Evolutionary conservation across 2,113 vertebrate genomes (phyloP).

Genomic region (Mormyrus lacerda): DNA sequence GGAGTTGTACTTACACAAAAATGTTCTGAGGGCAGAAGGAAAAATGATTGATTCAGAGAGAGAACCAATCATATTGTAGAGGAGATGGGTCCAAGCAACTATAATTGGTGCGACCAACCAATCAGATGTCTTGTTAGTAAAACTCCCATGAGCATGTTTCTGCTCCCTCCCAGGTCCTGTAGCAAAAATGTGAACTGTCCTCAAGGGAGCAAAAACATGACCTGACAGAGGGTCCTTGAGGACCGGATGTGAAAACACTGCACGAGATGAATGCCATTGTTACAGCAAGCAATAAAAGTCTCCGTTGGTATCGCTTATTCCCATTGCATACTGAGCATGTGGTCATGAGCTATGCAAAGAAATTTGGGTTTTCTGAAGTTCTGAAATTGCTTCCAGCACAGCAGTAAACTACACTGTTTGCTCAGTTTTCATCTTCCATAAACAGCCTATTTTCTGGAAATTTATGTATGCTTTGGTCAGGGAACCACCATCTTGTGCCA

Average conservation of each 20-base stretch:
- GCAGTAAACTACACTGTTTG: not conserved
- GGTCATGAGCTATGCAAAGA: not conserved
- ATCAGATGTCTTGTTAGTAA: too few species aligned
- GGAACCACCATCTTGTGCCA: not conserved
- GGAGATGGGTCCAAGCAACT: too few species aligned
- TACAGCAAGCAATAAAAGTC: not conserved
- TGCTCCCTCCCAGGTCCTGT: not conserved
- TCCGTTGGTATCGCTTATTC: not conserved
- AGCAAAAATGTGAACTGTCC: too few species aligned
- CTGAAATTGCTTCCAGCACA: not conserved
- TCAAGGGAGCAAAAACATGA: not conserved
- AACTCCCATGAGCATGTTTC: not conserved
- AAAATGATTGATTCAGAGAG: too few species aligned
- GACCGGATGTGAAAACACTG: not conserved
- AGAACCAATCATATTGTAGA: too few species aligned
- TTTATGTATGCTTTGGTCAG: not conserved
- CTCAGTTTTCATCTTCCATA: not conserved
- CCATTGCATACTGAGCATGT: not conserved
- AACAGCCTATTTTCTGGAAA: not conserved
- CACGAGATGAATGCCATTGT: not conserved
- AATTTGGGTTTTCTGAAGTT: not conserved
- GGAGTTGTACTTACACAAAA: too few species aligned
- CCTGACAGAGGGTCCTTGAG: not conserved
- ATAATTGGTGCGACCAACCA: too few species aligned
- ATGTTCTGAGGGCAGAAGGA: too few species aligned